These are phyloP conservation scores for Anomalospiza imberbis DNA, from an alignment of 2,797 vertebrate genomes.

Conservation along the genomic window DNA sequence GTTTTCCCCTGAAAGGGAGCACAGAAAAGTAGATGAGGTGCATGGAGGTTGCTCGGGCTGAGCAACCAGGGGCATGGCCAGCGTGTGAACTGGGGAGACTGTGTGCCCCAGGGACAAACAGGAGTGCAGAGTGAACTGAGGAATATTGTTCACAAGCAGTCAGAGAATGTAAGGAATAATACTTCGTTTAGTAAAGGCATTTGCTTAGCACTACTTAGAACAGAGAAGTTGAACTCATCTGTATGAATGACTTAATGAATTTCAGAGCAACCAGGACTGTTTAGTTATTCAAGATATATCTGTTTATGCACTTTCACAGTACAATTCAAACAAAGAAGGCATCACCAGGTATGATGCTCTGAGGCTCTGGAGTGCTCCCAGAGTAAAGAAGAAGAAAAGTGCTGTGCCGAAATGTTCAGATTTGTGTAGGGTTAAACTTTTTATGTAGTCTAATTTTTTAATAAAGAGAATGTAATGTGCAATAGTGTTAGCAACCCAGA, in stretches of 20 bases:
- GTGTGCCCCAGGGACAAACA: neutral
- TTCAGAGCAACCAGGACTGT: neutral
- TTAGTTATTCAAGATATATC: neutral
- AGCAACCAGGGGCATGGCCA: neutral
- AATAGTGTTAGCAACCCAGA: neutral
- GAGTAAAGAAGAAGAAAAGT: neutral
- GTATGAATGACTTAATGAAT: neutral
- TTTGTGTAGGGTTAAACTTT: neutral
- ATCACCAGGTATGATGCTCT: neutral
- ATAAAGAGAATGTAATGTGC: neutral
- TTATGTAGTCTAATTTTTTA: neutral
- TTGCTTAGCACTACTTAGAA: neutral
- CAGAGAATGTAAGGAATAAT: neutral
- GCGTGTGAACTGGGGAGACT: neutral
- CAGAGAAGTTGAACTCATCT: neutral
- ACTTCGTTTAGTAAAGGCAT: neutral
- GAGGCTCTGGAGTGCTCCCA: neutral
- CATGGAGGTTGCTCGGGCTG: rapidly evolving
- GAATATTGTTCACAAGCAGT: neutral
- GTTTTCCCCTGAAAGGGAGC: neutral
- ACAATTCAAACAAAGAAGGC: neutral
- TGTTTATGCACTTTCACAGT: neutral
- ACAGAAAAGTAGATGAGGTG: neutral
- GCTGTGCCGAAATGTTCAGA: neutral
- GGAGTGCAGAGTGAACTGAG: neutral